Evolutionary conservation across 1,140 invertebrate genomes (phyloP), one percentile per base, ranked within the genome.

Genomic region (Ceratoteleas bidentatus): DNA sequence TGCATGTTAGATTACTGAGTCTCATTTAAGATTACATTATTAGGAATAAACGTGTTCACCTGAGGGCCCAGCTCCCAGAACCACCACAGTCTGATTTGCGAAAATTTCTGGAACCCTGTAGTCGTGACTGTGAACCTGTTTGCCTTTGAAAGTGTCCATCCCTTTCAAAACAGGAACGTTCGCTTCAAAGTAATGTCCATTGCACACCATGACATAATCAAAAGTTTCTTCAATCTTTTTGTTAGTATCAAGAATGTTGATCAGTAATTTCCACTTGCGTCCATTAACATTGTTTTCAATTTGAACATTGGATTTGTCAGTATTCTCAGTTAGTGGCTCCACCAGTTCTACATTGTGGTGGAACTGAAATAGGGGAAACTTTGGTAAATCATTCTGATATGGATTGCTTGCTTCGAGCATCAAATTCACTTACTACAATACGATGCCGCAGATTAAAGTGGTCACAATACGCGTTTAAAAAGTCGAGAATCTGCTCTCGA

Each of bases 51-150:
- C 4, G 24, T 24, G 4, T 24, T 49, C 88, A 84, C 97, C 97
- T 11, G 97, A 98, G 8, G 96, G 95, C 13, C 96, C 96, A 50
- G 96, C 96, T 6, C 98, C 98, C 34, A 98, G 89, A 24, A 98
- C 94, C 0, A 96, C 89, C 0, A 98, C 96, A 4, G 83, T 92
- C 85, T 96, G 93, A 68, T 90, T 93, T 40, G 87, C 82, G 87
- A 96, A 98, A 5, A 90, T 82, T 13, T 95, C 93, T 0, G 96
- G 94, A 5, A 92, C 91, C 80, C 97, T 92, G 89, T 98, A 99
- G 88, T 97, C 94, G 87, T 97, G 96, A 86, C 96, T 97, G 90
- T 99, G 98, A 58, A 96, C 86, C 74, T 94, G 90, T 36, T 92
- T 66, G 73, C 96, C 96, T 88, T 93, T 79, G 80, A 97, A 98